Evolutionary conservation across 2,888 invertebrate genomes (phyloP).

Genomic region (Diarsia mendica): DNA sequence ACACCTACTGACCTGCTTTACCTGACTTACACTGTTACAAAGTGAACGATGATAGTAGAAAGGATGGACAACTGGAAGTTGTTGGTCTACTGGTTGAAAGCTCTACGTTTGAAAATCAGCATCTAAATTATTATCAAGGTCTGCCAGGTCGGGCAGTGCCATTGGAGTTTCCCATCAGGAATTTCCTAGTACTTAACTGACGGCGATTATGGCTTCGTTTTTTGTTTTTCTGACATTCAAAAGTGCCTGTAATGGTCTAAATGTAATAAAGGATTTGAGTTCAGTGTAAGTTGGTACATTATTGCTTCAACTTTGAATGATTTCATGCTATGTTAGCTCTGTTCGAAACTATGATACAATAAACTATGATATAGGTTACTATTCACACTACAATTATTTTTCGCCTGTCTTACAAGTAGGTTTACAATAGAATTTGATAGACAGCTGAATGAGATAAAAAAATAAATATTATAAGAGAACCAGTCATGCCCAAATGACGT

Average conservation of each 20-base stretch:
- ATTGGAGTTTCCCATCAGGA: too few species aligned
- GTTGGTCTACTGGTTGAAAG: neutral
- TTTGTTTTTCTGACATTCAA: too few species aligned
- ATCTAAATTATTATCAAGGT: neutral
- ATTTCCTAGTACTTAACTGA: too few species aligned
- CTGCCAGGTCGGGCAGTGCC: too few species aligned
- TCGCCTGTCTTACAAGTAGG: neutral
- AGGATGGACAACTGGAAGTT: neutral
- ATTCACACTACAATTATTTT: neutral
- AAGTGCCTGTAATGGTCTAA: too few species aligned
- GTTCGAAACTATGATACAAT: neutral
- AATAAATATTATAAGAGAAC: neutral
- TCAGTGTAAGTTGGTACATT: neutral
- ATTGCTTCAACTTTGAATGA: neutral
- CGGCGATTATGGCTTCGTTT: too few species aligned
- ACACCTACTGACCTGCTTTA: too few species aligned
- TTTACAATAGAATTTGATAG: neutral
- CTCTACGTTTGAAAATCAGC: neutral
- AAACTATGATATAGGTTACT: neutral
- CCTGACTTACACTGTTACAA: too few species aligned
- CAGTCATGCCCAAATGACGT: conserved; percentile 34
- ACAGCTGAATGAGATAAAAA: conserved; percentile 12
- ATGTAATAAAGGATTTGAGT: too few species aligned
- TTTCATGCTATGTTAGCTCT: neutral
- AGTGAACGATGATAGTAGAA: neutral